These are phyloP conservation scores for Cepaea hortensis DNA, from an alignment of 2,888 invertebrate genomes.

Conservation along the genomic window DNA sequence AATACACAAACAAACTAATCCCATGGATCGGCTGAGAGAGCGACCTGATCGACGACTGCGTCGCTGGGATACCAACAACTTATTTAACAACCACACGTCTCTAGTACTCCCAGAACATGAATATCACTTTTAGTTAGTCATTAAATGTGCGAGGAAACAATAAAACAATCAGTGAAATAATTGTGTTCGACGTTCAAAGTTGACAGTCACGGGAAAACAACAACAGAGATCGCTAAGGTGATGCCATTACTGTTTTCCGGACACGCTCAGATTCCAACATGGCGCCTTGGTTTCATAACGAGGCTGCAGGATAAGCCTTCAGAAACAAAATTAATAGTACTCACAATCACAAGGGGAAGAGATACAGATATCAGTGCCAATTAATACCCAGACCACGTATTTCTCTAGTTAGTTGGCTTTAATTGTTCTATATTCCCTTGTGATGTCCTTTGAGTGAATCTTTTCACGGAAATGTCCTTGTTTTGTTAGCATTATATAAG, in stretches of 20 bases:
- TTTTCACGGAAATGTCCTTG: slow-evolving; percentile 13
- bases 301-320: not conserved
- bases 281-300: slow-evolving; percentile 39
- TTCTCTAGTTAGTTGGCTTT: too few species aligned
- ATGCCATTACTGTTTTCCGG: slow-evolving; percentile 39
- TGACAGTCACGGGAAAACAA: slow-evolving; percentile 25
- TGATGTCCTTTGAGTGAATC: not conserved
- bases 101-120: not conserved
- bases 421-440: too few species aligned
- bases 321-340: too few species aligned
- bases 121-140: not conserved
- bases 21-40: too few species aligned
- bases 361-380: too few species aligned
- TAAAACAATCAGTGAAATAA: not conserved
- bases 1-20: not conserved
- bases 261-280: slow-evolving; percentile 45
- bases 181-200: slow-evolving; percentile 21
- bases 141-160: not conserved
- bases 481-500: slow-evolving; percentile 1
- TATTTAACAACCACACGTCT: not conserved
- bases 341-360: too few species aligned
- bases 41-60: not conserved
- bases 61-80: not conserved
- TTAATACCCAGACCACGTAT: too few species aligned
- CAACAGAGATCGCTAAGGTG: slow-evolving; percentile 26